Evolutionary conservation across 1,140 invertebrate genomes (phyloP), one percentile per base, ranked within the genome.

Genomic region (Patella vulgata): DNA sequence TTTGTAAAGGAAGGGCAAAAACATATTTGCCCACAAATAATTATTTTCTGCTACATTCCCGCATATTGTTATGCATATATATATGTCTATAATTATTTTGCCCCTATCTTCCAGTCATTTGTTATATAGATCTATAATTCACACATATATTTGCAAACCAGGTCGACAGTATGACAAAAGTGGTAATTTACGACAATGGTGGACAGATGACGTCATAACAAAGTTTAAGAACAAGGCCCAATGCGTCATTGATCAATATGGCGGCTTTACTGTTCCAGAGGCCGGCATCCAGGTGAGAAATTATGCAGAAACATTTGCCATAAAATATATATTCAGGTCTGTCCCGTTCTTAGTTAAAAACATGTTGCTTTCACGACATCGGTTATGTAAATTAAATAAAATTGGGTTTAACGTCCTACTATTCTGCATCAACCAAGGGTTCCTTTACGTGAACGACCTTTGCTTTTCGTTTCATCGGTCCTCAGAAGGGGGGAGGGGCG

Each of bases 131-230:
- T n/a, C n/a, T n/a, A n/a, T n/a, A n/a, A n/a, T 14, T 57, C 19
- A 39, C 11, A n/a, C n/a, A n/a, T n/a, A n/a, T n/a, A n/a, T n/a
- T n/a, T n/a, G n/a, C n/a, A n/a, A n/a, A n/a, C n/a, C 31, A 73
- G 68, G 72, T n/a, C 54, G 63, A 23, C 27, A 39, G 31, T 71
- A 66, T 50, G 73, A 75, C 36, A 66, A 60, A 42, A 11, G 59
- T 19, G 73, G 73, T 2, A 66, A 74, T 25, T 43, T 68, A 1
- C 23, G 59, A 11, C 55, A 59, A 14, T 75, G 73, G 73, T 75
- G 73, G 73, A 58, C 46, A 3, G 25, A 66, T n/a, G 23, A 56
- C 19, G 53, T 71, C 9, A 64, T 68, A 12, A 36, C 25, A 3
- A 51, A 62, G 4, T 75, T 75, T 36, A 70, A 62, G 43, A 25